These are phyloP conservation scores for Enteromius fasciolatus DNA, from an alignment of 2,797 vertebrate genomes.

Conservation along the genomic window DNA sequence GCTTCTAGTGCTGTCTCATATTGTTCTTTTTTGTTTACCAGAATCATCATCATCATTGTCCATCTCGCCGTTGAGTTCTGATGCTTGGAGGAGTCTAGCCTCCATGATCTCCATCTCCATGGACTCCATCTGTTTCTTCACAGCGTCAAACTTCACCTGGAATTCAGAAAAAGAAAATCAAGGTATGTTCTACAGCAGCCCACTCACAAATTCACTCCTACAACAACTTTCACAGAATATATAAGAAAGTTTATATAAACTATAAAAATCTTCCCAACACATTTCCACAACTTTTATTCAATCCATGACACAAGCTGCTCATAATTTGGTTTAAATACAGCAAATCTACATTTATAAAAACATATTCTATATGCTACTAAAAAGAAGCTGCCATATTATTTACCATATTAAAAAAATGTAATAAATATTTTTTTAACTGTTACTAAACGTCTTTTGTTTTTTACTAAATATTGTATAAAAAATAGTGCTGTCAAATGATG, in stretches of 20 bases:
- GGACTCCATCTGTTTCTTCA: conserved; percentile 90
- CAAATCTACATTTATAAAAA: neutral
- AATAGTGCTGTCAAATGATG: too few species aligned
- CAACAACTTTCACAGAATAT: neutral
- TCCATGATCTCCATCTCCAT: conserved; percentile 99
- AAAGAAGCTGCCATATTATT: neutral
- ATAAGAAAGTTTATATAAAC: neutral
- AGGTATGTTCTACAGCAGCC: neutral
- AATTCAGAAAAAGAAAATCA: conserved; percentile 20
- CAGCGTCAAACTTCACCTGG: conserved; percentile 87
- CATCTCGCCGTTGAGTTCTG: conserved; percentile 92
- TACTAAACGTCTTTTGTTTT: neutral
- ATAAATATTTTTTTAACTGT: neutral
- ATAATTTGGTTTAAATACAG: neutral
- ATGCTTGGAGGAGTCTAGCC: conserved; percentile 88
- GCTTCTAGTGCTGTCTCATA: neutral
- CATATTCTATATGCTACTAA: neutral
- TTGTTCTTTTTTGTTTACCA: conserved; percentile 44
- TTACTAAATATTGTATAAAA: neutral
- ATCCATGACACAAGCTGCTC: neutral
- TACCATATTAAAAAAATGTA: neutral
- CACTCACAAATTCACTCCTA: neutral
- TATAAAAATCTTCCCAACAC: neutral
- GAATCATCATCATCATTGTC: conserved; percentile 82
- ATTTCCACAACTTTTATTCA: neutral